Base-by-base conservation (phyloP, 2,888 invertebrate species). In the Diarsia mendica region DNA sequence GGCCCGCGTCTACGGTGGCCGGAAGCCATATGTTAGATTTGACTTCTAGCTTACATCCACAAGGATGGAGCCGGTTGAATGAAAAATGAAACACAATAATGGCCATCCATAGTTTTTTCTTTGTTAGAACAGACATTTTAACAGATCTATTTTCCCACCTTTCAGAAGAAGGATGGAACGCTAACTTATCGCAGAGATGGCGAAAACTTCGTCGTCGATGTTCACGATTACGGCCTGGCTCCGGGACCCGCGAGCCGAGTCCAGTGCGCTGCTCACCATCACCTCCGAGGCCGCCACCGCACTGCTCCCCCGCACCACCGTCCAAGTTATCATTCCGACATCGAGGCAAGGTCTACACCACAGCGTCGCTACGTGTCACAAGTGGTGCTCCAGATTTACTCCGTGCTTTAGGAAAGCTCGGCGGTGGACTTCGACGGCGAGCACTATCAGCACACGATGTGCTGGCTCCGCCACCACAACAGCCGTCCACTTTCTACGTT, bases 161-260 rank as follows among this genome's bases (percentile, higher is more conserved):
- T 97, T 86, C 97, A 98, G 98, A 98, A 92, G 96, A 98, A 91
- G 97, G 97, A 90, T 97, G 97, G 97, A 98, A 98, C 92, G 97
- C 98, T 85, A 98, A 97, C 90, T 97, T 98, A 84, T 97, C 98
- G 67, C 98, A 98, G 92, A 97, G 98, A 95, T 98, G 98, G 98
- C 96, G 98, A 86, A 97, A 98, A 90, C 95, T 98, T 79, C 97
- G 98, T 49, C 97, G 98, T 77, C 97, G 98, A 86, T 98, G 98
- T 92, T 97, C 97, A 72, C 97, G 98, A 70, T 95, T 98, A 79
- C 97, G 98, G 86, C 98, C 98, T 87, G 97, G 97, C 46, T 97
- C 97, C 15, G 96, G 97, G 9, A 96, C 95, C 81, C 94, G 96
- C 9, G 97, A 97, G 80, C 95, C 96, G 39, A 97, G 96, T 81